Conservation (phyloP, 2,113 vertebrate species). For the Lontra canadensis region DNA sequence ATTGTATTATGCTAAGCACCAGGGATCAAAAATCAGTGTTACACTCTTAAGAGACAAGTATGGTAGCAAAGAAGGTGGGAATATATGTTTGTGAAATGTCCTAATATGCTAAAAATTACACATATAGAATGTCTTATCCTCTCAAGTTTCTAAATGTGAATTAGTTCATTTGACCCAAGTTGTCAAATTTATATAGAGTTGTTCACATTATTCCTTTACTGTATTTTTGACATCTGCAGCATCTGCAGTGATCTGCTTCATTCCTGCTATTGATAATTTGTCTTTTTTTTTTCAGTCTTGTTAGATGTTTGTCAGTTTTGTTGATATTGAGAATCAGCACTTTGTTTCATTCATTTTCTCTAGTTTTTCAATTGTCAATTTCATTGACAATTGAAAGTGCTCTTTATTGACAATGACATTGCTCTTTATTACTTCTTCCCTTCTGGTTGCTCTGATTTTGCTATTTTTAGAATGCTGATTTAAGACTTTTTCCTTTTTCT, state of each 20-base stretch:
- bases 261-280: not conserved
- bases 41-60: not conserved
- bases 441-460: slow-evolving; percentile 16
- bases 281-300: not conserved
- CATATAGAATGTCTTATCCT: not conserved
- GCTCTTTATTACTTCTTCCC: not conserved
- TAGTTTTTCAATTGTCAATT: slow-evolving; percentile 16
- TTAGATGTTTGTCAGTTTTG: not conserved
- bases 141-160: slow-evolving; percentile 26
- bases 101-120: not conserved
- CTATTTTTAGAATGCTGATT: not conserved
- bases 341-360: slow-evolving; percentile 41
- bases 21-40: not conserved
- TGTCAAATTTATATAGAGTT: not conserved
- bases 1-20: not conserved
- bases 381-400: not conserved
- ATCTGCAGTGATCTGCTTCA: not conserved
- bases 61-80: not conserved
- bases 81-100: not conserved
- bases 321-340: not conserved
- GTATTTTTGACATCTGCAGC: not conserved
- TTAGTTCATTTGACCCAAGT: not conserved
- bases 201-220: not conserved
- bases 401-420: not conserved
- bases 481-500: not conserved